Base-by-base conservation (phyloP, 2,888 invertebrate species). In the Eristalis tenax region DNA sequence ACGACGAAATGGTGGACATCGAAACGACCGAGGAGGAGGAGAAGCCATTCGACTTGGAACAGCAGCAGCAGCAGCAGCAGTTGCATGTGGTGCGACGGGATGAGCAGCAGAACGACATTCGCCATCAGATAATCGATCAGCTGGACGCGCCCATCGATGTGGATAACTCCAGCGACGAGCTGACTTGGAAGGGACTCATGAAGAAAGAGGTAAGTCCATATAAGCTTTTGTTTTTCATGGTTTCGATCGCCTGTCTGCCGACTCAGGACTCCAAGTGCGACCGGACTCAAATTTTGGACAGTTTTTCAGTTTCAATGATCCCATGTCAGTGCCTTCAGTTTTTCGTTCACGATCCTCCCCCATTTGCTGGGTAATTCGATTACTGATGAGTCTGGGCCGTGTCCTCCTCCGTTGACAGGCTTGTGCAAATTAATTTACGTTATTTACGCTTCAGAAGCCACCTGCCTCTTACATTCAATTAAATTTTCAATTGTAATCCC, bases 1-100 rank as follows among this genome's bases (percentile, higher is more conserved):
- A 96, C 84, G 97, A 97, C 90, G 97, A 97, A 91, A 95, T 96
- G 89, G 97, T 97, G 13, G 97, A 97, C 91, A 97, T 97, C 89
- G 97, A 97, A 92, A 97, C 97, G 11, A 97, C 97, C 0, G 97
- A 97, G 90, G 97, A 97, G 89, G 96, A 96, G 75, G 85, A 82
- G 35, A 88, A 85, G 43, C 69, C 74, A n/a, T 82, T 81, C 23
- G 56, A 86, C 4, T 50, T 75, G 63, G 4, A 89, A 80, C 28
- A 89, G 59, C 11, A 90, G 87, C 69, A 73, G 88, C 85, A 61
- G 18, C n/a, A n/a, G n/a, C n/a, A n/a, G n/a, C n/a, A n/a, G n/a
- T 43, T 75, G 23, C 64, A 71, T 6, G n/a, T 61, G n/a, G 11
- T 66, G 11, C 69, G 50, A 18, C 74, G 64, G n/a, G 73, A 77